Percentiles rank a stretch among this genome's conserved stretches.
These are phyloP conservation scores for Parotia lawesii DNA, from an alignment of 2,113 vertebrate genomes.

Conservation along the genomic window DNA sequence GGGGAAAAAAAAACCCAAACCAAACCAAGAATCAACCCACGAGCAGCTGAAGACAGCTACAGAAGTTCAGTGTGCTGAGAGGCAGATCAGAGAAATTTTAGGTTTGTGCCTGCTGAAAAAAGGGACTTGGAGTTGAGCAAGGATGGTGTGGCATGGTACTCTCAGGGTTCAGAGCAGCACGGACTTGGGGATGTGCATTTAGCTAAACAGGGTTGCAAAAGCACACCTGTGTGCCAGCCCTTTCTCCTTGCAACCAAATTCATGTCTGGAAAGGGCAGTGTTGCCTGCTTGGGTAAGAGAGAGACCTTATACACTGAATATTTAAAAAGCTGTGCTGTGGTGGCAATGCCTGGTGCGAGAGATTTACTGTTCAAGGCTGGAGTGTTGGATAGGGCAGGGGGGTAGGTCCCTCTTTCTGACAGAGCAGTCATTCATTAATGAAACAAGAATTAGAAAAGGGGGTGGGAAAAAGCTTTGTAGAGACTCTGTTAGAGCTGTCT, in stretches of 20 bases:
- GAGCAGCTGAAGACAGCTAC: not conserved
- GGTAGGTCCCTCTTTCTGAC: not conserved
- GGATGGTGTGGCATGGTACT: fast-evolving
- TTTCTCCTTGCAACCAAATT: not conserved
- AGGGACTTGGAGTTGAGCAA: not conserved
- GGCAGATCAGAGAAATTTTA: not conserved
- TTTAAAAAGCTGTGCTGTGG: not conserved
- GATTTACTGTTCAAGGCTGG: not conserved
- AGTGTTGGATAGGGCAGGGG: not conserved
- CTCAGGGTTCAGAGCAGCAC: not conserved
- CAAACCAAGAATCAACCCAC: not conserved
- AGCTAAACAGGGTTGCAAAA: not conserved
- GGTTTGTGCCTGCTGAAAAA: not conserved
- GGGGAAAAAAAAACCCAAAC: not conserved
- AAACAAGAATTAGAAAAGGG: not conserved
- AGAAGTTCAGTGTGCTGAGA: not conserved
- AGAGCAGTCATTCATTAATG: not conserved
- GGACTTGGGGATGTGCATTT: not conserved
- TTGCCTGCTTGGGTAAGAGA: not conserved
- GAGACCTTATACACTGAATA: fast-evolving
- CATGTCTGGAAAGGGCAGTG: too few relatives aligned
- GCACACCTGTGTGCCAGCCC: not conserved
- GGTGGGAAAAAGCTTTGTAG: not conserved
- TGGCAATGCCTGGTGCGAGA: not conserved
- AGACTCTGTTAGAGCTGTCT: not conserved